These are phyloP conservation scores for Ariolimax columbianus DNA, from an alignment of 2,888 invertebrate genomes.

Conservation along the genomic window DNA sequence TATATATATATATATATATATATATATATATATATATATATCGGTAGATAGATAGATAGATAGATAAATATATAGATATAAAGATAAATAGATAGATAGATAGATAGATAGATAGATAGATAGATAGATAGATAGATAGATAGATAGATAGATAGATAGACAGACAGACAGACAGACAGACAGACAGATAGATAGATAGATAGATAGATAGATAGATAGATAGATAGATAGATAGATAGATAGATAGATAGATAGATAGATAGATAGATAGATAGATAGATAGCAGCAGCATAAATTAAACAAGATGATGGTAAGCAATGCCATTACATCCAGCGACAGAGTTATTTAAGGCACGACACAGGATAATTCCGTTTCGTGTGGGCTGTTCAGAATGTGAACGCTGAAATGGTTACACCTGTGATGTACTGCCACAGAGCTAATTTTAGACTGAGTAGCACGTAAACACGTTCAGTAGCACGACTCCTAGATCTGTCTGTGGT, in stretches of 20 bases:
- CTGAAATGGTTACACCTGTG: not conserved
- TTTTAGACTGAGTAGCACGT: not conserved
- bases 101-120: too few relatives aligned
- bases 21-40: too few relatives aligned
- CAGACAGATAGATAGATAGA: too few relatives aligned
- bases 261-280: not conserved
- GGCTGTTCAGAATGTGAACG: not conserved
- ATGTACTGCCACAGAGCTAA: not conserved
- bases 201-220: too few relatives aligned
- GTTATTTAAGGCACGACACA: not conserved
- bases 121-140: too few relatives aligned
- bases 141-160: too few relatives aligned
- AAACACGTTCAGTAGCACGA: not conserved
- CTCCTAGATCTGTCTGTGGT: not conserved
- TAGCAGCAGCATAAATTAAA: not conserved
- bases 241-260: not conserved
- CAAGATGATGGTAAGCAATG: not conserved
- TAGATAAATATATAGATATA: too few relatives aligned
- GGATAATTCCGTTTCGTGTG: not conserved
- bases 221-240: too few relatives aligned
- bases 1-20: too few relatives aligned
- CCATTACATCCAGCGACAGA: not conserved
- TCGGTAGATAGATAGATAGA: too few relatives aligned
- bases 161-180: too few relatives aligned
- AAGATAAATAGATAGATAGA: too few relatives aligned